phyloP scores from a whole-genome alignment of 2,797 vertebrate genomes.

The Girardinus metallicus region DNA sequence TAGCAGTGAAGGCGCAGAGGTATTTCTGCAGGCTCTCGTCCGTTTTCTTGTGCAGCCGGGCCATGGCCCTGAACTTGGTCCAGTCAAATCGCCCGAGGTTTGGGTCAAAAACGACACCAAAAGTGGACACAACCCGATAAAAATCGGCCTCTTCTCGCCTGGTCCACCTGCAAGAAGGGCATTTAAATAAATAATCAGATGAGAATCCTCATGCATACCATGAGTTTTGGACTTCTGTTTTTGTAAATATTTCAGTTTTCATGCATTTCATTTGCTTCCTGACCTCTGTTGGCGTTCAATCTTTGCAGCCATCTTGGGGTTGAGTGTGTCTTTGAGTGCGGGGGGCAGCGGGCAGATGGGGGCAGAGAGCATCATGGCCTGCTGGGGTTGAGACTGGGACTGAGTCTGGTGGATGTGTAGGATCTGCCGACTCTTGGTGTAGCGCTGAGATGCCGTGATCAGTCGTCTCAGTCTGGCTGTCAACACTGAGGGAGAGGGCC shows the following conservation, averaged over 20 bases:
- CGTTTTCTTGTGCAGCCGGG: slow-evolving; percentile 96
- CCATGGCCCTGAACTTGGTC: slow-evolving; percentile 99
- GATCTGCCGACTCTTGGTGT: slow-evolving; percentile 92
- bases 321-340: slow-evolving; percentile 87
- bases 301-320: slow-evolving; percentile 97
- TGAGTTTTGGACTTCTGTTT: neutral
- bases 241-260: neutral
- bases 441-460: slow-evolving; percentile 96
- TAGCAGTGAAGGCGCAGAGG: slow-evolving; percentile 93
- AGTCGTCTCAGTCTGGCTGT: slow-evolving; percentile 94
- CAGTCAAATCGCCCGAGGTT: slow-evolving; percentile 93
- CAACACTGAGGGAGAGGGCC: slow-evolving; percentile 94
- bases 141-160: slow-evolving; percentile 98
- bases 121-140: slow-evolving; percentile 97
- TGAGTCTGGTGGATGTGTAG: slow-evolving; percentile 90
- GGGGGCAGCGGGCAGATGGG: slow-evolving; percentile 86
- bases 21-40: slow-evolving; percentile 98
- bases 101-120: slow-evolving; percentile 98
- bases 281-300: slow-evolving; percentile 98
- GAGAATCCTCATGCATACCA: neutral
- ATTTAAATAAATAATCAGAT: neutral
- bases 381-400: slow-evolving; percentile 78
- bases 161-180: slow-evolving; percentile 86
- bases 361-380: slow-evolving; percentile 77
- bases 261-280: slow-evolving; percentile 22